Conservation (phyloP, 2,797 vertebrate species). For the Graptemys geographica region DNA sequence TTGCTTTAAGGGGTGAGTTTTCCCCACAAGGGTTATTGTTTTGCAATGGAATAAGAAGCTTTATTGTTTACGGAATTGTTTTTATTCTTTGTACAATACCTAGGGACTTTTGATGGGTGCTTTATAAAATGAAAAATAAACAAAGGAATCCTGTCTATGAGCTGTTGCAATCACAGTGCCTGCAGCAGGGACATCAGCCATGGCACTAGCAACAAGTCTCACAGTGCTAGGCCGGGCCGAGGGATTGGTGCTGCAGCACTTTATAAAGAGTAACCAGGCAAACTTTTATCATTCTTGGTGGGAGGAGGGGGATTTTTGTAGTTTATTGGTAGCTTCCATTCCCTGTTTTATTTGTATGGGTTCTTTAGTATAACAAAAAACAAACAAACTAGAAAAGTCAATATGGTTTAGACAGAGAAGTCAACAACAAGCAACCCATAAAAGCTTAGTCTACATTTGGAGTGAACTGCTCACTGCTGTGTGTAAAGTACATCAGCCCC, state of each 20-base stretch:
- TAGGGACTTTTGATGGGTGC: neutral
- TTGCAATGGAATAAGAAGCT: neutral
- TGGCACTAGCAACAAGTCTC: neutral
- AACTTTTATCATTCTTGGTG: neutral
- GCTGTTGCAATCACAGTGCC: neutral
- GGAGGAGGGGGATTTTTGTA: neutral
- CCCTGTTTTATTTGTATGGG: neutral
- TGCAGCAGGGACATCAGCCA: neutral
- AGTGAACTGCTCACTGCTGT: neutral
- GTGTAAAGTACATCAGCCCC: neutral
- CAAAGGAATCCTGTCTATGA: neutral
- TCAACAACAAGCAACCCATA: neutral
- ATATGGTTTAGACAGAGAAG: neutral
- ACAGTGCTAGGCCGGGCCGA: neutral
- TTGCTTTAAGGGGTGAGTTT: rapidly evolving
- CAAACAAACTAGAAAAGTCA: neutral
- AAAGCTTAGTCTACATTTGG: neutral
- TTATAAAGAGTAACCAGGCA: neutral
- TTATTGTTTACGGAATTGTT: neutral
- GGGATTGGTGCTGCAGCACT: neutral
- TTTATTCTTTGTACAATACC: neutral
- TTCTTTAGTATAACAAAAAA: neutral
- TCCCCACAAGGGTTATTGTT: neutral
- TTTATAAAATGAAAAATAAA: neutral
- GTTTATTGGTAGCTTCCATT: neutral